phyloP scores from a whole-genome alignment of 2,797 vertebrate genomes.

The Prunella strophiata region DNA sequence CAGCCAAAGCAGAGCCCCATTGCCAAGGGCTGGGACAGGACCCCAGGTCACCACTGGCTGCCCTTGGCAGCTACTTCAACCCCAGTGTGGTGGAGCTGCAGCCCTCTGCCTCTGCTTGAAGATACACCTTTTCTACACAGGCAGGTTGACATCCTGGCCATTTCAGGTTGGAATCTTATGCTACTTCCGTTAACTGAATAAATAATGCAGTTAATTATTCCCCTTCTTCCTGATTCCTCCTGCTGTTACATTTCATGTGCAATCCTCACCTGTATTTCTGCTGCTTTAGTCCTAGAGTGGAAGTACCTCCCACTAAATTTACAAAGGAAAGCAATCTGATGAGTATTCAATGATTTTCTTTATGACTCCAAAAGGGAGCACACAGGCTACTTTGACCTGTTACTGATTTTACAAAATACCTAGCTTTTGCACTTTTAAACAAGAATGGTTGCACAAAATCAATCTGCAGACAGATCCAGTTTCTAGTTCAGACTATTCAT shows the following conservation, averaged over 20 bases:
- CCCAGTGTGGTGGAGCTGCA: neutral
- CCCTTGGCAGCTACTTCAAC: fast-evolving
- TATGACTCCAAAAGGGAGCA: neutral
- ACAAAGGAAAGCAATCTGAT: neutral
- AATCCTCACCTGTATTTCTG: neutral
- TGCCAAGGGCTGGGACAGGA: fast-evolving
- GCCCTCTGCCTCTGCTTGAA: fast-evolving
- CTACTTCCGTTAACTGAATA: neutral
- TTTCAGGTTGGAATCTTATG: neutral
- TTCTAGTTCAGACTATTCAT: neutral
- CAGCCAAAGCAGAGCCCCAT: fast-evolving
- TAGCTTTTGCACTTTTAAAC: neutral
- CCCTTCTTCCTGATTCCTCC: neutral
- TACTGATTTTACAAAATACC: neutral
- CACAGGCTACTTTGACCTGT: neutral
- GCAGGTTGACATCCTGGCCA: neutral
- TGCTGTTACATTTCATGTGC: fast-evolving
- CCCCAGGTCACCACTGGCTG: neutral
- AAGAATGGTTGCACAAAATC: neutral
- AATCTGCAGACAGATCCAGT: neutral
- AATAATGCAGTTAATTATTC: neutral
- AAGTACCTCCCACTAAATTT: neutral
- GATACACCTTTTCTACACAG: no score
- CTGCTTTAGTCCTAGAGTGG: neutral
- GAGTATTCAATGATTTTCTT: neutral